These are phyloP conservation scores for Muscidifurax raptorellus DNA, from an alignment of 1,140 invertebrate species.

Conservation along the genomic window DNA sequence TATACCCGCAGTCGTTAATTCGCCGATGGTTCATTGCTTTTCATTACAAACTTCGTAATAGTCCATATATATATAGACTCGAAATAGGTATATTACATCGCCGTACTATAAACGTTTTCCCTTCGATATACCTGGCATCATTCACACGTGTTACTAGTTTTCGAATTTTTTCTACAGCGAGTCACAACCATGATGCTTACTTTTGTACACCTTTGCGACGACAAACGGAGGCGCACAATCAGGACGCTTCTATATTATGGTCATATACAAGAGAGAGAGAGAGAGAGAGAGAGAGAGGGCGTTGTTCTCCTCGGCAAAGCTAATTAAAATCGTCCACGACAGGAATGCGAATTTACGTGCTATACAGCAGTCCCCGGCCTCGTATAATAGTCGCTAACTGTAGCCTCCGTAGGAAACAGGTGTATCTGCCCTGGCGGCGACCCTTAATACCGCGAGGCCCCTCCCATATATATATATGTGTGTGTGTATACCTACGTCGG, in stretches of 20 bases:
- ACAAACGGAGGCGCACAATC: too few relatives aligned
- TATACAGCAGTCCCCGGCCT: neutral
- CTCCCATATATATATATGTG: neutral
- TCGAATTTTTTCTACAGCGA: too few relatives aligned
- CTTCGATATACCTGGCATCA: too few relatives aligned
- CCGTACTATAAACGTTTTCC: neutral
- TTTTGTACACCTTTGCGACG: too few relatives aligned
- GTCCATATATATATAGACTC: neutral
- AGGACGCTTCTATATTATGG: too few relatives aligned
- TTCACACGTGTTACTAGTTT: too few relatives aligned
- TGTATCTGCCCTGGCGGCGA: neutral
- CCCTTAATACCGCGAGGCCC: neutral
- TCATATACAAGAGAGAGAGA: too few relatives aligned
- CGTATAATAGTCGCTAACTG: neutral
- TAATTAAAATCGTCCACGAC: neutral
- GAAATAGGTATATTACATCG: neutral
- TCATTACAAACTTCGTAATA: conserved; percentile 15
- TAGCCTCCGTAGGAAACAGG: neutral
- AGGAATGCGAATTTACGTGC: neutral
- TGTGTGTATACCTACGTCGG: too few relatives aligned
- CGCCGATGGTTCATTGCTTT: neutral
- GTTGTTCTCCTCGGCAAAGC: neutral
- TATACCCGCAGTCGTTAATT: neutral
- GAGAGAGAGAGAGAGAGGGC: too few relatives aligned
- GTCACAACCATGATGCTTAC: too few relatives aligned